Conservation (phyloP, 2,113 vertebrate genomes). For the Oncorhynchus mykiss region DNA sequence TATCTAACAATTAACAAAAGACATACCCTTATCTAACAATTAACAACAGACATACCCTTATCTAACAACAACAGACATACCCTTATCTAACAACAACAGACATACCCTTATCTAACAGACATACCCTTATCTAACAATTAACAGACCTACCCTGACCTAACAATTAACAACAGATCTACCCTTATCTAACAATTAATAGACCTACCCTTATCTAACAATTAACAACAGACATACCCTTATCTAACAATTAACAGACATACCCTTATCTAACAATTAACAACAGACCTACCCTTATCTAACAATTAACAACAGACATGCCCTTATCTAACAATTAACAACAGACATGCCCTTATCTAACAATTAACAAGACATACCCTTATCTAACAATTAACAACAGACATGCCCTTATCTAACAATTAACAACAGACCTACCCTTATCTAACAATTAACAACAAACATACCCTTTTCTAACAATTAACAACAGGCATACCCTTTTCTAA, state of each 20-base stretch:
- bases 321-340: too few relatives aligned
- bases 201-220: too few relatives aligned
- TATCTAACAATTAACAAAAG: too few relatives aligned
- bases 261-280: too few relatives aligned
- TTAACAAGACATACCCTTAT: neutral
- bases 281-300: neutral
- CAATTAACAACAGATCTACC: neutral
- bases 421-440: neutral
- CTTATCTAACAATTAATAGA: constrained; percentile 5
- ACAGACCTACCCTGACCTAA: neutral
- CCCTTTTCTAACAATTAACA: constrained; percentile 2
- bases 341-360: neutral
- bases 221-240: too few relatives aligned
- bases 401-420: neutral
- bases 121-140: neutral
- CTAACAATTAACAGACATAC: constrained; percentile 3
- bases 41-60: neutral
- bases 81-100: constrained; percentile 1
- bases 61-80: too few relatives aligned
- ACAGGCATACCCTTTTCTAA: neutral
- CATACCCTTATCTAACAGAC: too few relatives aligned
- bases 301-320: neutral
- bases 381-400: too few relatives aligned
- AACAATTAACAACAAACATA: too few relatives aligned
- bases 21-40: neutral